Evolutionary conservation across 2,888 invertebrate species (phyloP).

Genomic region (Lasioglossum malachurum): DNA sequence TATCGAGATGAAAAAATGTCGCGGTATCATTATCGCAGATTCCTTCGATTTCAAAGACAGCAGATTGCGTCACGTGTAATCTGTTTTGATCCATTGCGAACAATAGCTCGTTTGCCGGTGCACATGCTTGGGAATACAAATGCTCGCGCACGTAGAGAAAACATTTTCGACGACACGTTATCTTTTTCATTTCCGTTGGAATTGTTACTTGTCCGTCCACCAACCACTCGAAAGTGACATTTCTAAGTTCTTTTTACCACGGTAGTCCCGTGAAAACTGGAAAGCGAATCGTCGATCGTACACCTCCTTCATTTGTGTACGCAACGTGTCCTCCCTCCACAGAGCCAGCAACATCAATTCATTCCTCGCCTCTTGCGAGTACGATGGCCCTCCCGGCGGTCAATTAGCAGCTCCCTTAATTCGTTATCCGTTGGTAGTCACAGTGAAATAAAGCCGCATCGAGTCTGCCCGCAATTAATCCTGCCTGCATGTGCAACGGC

Average conservation of each 20-base stretch:
- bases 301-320: constrained; percentile 66
- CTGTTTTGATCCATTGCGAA: background rate
- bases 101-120: background rate
- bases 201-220: background rate
- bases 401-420: constrained; percentile 64
- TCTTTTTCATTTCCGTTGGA: background rate
- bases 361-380: constrained; percentile 38
- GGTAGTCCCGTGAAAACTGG: constrained; percentile 79
- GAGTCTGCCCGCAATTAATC: constrained; percentile 17
- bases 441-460: constrained; percentile 8
- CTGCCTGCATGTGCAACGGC: constrained; percentile 20
- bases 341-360: constrained; percentile 43
- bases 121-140: background rate
- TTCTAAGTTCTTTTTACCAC: constrained; percentile 52
- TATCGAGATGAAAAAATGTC: background rate
- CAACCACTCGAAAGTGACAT: background rate
- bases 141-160: background rate
- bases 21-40: background rate
- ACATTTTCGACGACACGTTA: background rate
- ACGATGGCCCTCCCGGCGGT: constrained; percentile 41
- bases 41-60: background rate
- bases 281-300: constrained; percentile 76
- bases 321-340: constrained; percentile 70
- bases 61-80: background rate
- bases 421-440: constrained; percentile 42